Percentiles rank a stretch among this genome's conserved stretches.
phyloP scores from a whole-genome alignment of 92 coral and sea anemone species.

The Diadumene lineata region DNA sequence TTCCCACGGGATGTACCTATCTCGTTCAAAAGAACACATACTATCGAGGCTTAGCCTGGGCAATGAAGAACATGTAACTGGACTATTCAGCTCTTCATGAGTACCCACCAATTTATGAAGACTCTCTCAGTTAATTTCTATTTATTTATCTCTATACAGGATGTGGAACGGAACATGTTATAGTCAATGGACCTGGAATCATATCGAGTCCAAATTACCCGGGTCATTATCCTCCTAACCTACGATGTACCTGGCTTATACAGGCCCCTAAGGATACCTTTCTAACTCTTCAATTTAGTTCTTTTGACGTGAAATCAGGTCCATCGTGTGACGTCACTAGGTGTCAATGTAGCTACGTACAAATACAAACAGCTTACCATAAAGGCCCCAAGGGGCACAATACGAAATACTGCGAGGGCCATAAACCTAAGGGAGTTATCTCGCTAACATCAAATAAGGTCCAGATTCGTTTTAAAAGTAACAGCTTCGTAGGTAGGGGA shows the following conservation, averaged over 20 bases:
- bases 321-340: constrained; percentile 32
- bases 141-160: not conserved
- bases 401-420: constrained; percentile 44
- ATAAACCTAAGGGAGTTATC: constrained; percentile 27
- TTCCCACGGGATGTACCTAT: no score
- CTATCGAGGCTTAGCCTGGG: no score
- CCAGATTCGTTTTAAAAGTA: constrained; percentile 39
- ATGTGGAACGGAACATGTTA: constrained; percentile 36
- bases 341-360: constrained; percentile 60
- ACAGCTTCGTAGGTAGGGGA: constrained; percentile 19
- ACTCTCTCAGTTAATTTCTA: no score
- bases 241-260: constrained; percentile 62
- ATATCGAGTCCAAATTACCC: constrained; percentile 56
- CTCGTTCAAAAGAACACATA: no score
- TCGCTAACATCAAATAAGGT: constrained; percentile 31
- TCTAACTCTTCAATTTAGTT: constrained; percentile 32
- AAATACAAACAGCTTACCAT: constrained; percentile 28
- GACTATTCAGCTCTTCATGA: no score
- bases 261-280: constrained; percentile 45
- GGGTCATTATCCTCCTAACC: constrained; percentile 46
- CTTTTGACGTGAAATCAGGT: constrained; percentile 42
- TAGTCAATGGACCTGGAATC: constrained; percentile 30
- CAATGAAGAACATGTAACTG: no score
- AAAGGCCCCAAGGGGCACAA: not conserved
- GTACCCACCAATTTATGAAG: no score